Evolutionary conservation across 2,797 vertebrate genomes (phyloP).

Genomic region (Anabacerthia variegaticeps): DNA sequence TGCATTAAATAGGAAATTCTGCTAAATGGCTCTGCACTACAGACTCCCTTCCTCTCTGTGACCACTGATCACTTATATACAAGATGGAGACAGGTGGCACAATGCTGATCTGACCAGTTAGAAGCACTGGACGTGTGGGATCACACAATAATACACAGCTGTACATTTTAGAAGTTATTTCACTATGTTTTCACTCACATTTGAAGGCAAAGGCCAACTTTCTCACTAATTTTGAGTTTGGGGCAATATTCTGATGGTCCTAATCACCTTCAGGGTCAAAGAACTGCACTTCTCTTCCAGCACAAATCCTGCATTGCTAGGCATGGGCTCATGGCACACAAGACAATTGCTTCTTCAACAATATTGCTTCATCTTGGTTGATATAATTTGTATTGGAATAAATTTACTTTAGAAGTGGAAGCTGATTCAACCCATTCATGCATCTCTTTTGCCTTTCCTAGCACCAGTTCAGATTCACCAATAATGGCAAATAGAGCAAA

Average conservation of each 20-base stretch:
- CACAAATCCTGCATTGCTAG: neutral
- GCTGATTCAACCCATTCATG: neutral
- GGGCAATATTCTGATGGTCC: neutral
- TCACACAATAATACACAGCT: too few relatives aligned
- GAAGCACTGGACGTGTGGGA: neutral
- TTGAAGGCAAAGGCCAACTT: neutral
- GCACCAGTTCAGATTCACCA: neutral
- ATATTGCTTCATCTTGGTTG: neutral
- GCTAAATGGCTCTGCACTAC: neutral
- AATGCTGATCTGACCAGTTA: neutral
- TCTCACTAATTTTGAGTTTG: neutral
- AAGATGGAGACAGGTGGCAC: neutral
- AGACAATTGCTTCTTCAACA: neutral
- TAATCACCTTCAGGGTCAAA: neutral
- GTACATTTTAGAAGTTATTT: neutral
- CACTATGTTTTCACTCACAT: neutral
- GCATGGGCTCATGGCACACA: neutral
- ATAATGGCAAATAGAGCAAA: neutral
- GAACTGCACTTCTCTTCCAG: neutral
- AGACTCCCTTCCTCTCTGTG: neutral
- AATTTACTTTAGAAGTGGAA: neutral
- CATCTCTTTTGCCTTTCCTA: neutral
- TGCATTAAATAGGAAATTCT: neutral
- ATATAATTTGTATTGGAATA: neutral
- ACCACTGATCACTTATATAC: fast-evolving